phyloP scores from a whole-genome alignment of 2,888 invertebrate genomes.

The Lysandra coridon region DNA sequence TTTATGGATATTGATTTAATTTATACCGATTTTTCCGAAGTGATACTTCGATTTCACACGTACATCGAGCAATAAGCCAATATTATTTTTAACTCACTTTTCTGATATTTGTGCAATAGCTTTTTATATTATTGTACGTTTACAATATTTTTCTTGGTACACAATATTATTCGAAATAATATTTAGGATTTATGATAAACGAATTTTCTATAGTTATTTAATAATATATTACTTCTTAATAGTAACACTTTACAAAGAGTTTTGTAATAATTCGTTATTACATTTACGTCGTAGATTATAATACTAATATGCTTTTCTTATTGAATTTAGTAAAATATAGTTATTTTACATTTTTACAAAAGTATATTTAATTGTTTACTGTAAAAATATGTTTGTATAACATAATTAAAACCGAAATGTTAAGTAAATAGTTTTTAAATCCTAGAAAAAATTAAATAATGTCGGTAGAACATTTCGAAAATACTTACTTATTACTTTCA shows the following conservation, averaged over 20 bases:
- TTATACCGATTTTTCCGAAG: slow-evolving; percentile 10
- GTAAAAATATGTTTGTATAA: not conserved
- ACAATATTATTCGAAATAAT: slow-evolving; percentile 30
- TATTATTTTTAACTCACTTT: slow-evolving; percentile 27
- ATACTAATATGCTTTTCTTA: slow-evolving; percentile 30
- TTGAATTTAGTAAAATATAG: slow-evolving; percentile 27
- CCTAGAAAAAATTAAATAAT: not conserved
- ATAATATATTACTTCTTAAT: slow-evolving; percentile 29
- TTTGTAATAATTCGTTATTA: slow-evolving; percentile 2
- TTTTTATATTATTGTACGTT: slow-evolving; percentile 23
- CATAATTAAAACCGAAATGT: not conserved
- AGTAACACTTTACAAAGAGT: slow-evolving; percentile 27
- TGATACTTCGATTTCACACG: slow-evolving; percentile 7
- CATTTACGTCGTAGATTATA: slow-evolving; percentile 3
- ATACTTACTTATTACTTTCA: too few relatives aligned
- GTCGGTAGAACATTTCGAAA: not conserved
- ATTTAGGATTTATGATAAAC: slow-evolving; percentile 29
- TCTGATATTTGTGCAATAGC: slow-evolving; percentile 27
- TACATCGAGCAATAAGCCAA: slow-evolving; percentile 32
- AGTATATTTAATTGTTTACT: slow-evolving; percentile 10
- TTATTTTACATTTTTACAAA: slow-evolving; percentile 28
- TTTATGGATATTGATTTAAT: slow-evolving; percentile 26
- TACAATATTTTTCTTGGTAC: slow-evolving; percentile 30
- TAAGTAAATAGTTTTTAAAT: slow-evolving; percentile 17
- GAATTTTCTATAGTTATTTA: slow-evolving; percentile 30